Conservation (phyloP, 2,113 vertebrate genomes). For the Pleuronectes platessa region DNA sequence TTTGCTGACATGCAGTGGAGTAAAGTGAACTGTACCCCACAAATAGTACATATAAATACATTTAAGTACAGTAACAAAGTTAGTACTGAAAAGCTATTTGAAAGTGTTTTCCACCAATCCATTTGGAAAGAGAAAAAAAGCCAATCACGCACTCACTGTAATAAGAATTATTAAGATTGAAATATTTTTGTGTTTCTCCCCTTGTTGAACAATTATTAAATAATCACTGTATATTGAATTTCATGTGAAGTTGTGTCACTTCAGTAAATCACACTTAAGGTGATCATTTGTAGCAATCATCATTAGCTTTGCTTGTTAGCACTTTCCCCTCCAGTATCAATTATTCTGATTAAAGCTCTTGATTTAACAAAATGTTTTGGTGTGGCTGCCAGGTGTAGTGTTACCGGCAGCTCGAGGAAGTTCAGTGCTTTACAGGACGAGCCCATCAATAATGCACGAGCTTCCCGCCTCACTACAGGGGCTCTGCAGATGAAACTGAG, state of each 20-base stretch:
- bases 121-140: too few relatives aligned
- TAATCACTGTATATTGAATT: background rate
- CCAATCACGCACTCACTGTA: too few relatives aligned
- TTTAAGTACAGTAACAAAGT: too few relatives aligned
- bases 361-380: slow-evolving; percentile 57
- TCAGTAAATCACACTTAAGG: too few relatives aligned
- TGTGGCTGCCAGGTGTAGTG: slow-evolving; percentile 42
- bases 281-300: background rate
- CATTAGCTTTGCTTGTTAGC: background rate
- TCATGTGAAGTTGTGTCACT: background rate
- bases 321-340: slow-evolving; percentile 1
- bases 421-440: slow-evolving; percentile 65
- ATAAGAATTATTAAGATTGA: too few relatives aligned
- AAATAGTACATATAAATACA: too few relatives aligned
- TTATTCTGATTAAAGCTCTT: slow-evolving; percentile 50
- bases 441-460: slow-evolving; percentile 70
- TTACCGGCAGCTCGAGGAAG: slow-evolving; percentile 46
- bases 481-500: slow-evolving; percentile 68
- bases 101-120: too few relatives aligned
- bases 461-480: slow-evolving; percentile 62
- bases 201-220: background rate
- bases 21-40: too few relatives aligned
- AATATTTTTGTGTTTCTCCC: background rate
- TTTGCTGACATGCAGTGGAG: too few relatives aligned
- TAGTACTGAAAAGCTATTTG: too few relatives aligned